phyloP scores from a whole-genome alignment of 2,888 invertebrate species.

The Yponomeuta cagnagella region DNA sequence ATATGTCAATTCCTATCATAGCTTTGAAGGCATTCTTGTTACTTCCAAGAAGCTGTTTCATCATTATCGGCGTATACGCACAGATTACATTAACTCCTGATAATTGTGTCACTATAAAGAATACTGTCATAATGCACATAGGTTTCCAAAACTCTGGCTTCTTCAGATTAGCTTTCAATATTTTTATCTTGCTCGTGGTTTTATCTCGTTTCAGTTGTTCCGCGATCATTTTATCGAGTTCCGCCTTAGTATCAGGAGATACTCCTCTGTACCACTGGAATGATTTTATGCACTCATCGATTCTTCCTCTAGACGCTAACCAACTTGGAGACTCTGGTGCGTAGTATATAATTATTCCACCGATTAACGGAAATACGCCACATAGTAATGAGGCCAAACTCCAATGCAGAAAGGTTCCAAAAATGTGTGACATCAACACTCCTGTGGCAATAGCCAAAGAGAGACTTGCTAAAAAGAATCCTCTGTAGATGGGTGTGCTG shows the following conservation, averaged over 20 bases:
- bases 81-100: conserved; percentile 83
- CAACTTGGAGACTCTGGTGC: conserved; percentile 83
- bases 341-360: conserved; percentile 69
- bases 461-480: conserved; percentile 77
- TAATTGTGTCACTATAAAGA: conserved; percentile 81
- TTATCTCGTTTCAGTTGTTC: conserved; percentile 51
- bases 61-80: conserved; percentile 81
- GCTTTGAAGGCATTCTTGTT: conserved; percentile 76
- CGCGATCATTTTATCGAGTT: conserved; percentile 66
- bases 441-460: conserved; percentile 79
- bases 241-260: conserved; percentile 57
- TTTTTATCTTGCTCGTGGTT: conserved; percentile 45
- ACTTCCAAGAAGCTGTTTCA: conserved; percentile 74
- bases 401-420: conserved; percentile 80
- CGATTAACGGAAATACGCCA: conserved; percentile 68
- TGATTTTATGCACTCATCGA: conserved; percentile 74
- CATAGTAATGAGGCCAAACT: conserved; percentile 73
- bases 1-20: conserved; percentile 79
- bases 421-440: conserved; percentile 78
- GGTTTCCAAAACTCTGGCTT: conserved; percentile 78
- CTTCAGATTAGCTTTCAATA: conserved; percentile 53
- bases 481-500: conserved; percentile 76
- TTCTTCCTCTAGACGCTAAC: conserved; percentile 77
- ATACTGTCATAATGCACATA: conserved; percentile 75
- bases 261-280: conserved; percentile 79